These are phyloP conservation scores for Pelmatolapia mariae DNA, from an alignment of 2,113 vertebrate species.

Conservation along the genomic window DNA sequence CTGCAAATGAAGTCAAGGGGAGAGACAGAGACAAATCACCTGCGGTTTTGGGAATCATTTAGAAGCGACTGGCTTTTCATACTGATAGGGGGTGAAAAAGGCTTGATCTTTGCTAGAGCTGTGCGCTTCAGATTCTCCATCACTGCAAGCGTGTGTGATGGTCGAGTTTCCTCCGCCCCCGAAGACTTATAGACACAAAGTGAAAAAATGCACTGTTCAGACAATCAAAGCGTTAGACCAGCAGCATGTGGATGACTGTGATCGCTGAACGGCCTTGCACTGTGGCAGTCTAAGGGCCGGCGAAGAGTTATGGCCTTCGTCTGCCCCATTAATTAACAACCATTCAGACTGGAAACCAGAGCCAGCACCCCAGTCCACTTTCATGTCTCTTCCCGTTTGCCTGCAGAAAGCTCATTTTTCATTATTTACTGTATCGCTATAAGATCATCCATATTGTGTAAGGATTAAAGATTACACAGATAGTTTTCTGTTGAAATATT, in stretches of 20 bases:
- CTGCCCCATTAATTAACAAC: slow-evolving; percentile 71
- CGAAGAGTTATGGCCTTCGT: slow-evolving; percentile 52
- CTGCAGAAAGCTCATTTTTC: slow-evolving; percentile 60
- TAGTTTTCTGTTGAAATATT: slow-evolving; percentile 39
- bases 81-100: slow-evolving; percentile 61
- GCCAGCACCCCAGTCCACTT: slow-evolving; percentile 55
- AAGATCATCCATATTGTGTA: slow-evolving; percentile 42
- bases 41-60: slow-evolving; percentile 61
- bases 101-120: slow-evolving; percentile 59
- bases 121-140: background rate
- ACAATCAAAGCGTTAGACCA: slow-evolving; percentile 12
- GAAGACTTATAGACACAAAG: background rate
- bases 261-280: slow-evolving; percentile 32
- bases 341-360: slow-evolving; percentile 71
- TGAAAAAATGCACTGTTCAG: background rate
- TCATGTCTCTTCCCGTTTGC: slow-evolving; percentile 65
- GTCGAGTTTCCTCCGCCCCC: background rate
- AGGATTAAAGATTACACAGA: slow-evolving; percentile 11
- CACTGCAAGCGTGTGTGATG: background rate
- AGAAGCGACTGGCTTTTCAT: slow-evolving; percentile 37
- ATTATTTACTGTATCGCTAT: slow-evolving; percentile 59
- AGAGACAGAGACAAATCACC: slow-evolving; percentile 57
- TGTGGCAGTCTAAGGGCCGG: slow-evolving; percentile 19
- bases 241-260: slow-evolving; percentile 27
- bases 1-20: slow-evolving; percentile 52